These are phyloP conservation scores for Orchesella cincta DNA, from an alignment of 1,140 invertebrate genomes.

Conservation along the genomic window DNA sequence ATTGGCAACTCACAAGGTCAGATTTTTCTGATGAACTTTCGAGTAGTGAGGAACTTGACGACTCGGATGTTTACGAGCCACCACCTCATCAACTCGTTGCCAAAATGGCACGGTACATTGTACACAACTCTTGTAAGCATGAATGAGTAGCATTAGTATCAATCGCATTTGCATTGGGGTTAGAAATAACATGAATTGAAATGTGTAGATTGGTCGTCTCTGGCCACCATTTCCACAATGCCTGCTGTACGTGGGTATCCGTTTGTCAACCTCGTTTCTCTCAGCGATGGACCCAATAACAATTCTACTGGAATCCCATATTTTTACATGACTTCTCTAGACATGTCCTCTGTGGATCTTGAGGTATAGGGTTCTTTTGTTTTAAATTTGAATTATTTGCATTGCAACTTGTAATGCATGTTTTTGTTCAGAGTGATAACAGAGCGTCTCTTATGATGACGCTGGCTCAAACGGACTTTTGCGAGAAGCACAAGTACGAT, in stretches of 20 bases:
- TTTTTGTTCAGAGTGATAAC: conserved; percentile 66
- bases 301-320: conserved; percentile 77
- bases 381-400: too few relatives aligned
- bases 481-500: conserved; percentile 65
- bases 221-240: conserved; percentile 71
- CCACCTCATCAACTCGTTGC: conserved; percentile 57
- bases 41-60: too few relatives aligned
- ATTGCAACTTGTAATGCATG: too few relatives aligned
- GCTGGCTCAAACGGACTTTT: conserved; percentile 69
- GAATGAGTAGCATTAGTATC: conserved; percentile 10
- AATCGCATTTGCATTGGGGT: neutral
- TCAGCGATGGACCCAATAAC: conserved; percentile 68
- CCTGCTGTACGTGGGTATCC: conserved; percentile 67
- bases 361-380: too few relatives aligned
- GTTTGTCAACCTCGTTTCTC: conserved; percentile 72
- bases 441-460: conserved; percentile 67
- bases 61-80: too few relatives aligned
- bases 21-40: too few relatives aligned
- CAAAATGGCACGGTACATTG: conserved; percentile 61
- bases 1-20: too few relatives aligned
- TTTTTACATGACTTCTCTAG: conserved; percentile 73
- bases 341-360: conserved; percentile 71
- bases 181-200: conserved; percentile 24
- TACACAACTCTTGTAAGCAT: conserved; percentile 58
- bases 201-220: conserved; percentile 67